Base-by-base conservation (phyloP, 2,113 vertebrate genomes). In the Scalopus aquaticus region DNA sequence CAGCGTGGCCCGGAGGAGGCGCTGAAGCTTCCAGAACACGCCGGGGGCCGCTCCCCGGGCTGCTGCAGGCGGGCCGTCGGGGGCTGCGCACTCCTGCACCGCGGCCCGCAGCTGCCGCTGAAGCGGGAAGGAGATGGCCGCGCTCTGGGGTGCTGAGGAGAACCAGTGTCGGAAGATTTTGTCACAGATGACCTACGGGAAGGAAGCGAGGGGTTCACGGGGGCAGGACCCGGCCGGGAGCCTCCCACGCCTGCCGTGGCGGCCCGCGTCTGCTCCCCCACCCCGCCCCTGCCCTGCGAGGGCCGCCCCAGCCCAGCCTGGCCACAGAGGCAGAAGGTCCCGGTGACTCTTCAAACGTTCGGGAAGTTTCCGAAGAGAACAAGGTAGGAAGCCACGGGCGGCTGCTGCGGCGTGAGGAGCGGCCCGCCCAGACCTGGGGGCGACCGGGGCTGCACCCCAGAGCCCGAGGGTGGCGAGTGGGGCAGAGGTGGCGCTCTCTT, bases 101-200 rank as follows among this genome's bases (percentile, higher is more conserved):
- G 99, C 98, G 10, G 97, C 96, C 97, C 98, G 99, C 81, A 99
- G 96, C 98, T 99, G 98, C 88, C 97, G 97, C 98, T 98, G 98
- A 28, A 99, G 98, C 0, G 98, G 98, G n/a, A 98, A 94, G 10
- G 98, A 98, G 20, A 98, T 46, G 22, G 98, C 97, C 0, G 98
- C 93, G 24, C 98, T 98, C 26, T 98, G 91, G 80, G 98, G 97
- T 0, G 97, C 95, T 0, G 98, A 98, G 89, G 98, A 99, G 89
- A 99, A 99, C 99, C 99, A 99, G 1, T 97, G 98, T 3, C 99
- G 97, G 96, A 99, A 99, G 96, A 99, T 99, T 98, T 99, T 99
- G 98, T 99, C 99, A 98, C 99, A 99, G 67, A 99, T 98, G 79
- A 99, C 99, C 99, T 99, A 98, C 15, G 72, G 83, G 95, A 79